Evolutionary conservation across 2,888 invertebrate genomes (phyloP).

Genomic region (Lasioglossum marginatum): DNA sequence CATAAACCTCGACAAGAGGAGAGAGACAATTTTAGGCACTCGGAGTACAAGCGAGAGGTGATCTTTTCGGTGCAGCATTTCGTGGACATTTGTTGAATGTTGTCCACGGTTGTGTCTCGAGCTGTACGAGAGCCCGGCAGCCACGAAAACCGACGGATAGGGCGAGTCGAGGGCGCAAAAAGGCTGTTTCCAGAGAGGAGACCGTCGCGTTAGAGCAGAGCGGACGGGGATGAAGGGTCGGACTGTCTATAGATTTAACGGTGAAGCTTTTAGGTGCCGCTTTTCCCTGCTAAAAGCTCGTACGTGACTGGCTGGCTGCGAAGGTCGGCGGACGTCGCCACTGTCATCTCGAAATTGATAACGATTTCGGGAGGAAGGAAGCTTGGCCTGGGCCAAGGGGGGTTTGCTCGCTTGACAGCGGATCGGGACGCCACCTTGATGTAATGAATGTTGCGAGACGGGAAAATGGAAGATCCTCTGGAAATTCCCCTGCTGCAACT

Average conservation of each 20-base stretch:
- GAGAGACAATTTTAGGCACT: not conserved
- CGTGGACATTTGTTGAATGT: constrained; percentile 40
- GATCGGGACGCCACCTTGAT: not conserved
- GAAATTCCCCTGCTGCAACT: not conserved
- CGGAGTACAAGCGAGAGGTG: not conserved
- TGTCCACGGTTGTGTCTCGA: constrained; percentile 8
- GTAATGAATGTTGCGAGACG: not conserved
- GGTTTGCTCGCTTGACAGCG: constrained; percentile 1
- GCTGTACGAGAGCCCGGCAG: not conserved
- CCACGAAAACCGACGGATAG: constrained; percentile 7
- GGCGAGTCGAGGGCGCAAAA: constrained; percentile 34
- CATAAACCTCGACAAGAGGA: not conserved
- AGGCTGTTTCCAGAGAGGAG: constrained; percentile 8
- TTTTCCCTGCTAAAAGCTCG: constrained; percentile 60
- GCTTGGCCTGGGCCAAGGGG: not conserved
- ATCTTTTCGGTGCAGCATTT: constrained; percentile 9
- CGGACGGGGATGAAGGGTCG: not conserved
- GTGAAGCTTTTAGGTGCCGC: constrained; percentile 57
- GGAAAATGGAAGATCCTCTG: not conserved
- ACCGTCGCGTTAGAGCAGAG: not conserved
- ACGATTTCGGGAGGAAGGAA: constrained; percentile 11
- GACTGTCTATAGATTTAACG: constrained; percentile 45
- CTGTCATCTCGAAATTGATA: constrained; percentile 38
- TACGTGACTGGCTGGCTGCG: constrained; percentile 35
- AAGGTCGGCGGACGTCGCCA: constrained; percentile 29